Evolutionary conservation across 1,140 invertebrate genomes (phyloP).

Genomic region (Aphelinus atriplicis): DNA sequence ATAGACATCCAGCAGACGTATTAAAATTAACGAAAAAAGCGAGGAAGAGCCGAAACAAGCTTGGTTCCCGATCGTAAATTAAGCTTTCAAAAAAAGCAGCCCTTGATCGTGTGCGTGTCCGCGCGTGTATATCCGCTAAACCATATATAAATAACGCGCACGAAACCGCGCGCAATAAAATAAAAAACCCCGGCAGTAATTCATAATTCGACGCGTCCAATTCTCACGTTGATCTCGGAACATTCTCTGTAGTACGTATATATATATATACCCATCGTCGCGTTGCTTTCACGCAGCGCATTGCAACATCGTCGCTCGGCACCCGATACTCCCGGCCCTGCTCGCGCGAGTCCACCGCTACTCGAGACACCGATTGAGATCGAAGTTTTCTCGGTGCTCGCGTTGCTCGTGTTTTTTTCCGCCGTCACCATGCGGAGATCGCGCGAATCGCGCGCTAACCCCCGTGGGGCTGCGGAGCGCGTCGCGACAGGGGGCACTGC

Average conservation of each 20-base stretch:
- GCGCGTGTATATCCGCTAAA: constrained; percentile 20
- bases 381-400: neutral
- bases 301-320: neutral
- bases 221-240: constrained; percentile 37
- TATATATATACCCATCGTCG: neutral
- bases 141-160: constrained; percentile 36
- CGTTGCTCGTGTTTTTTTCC: neutral
- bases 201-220: constrained; percentile 42
- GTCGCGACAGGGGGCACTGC: constrained; percentile 63
- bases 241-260: constrained; percentile 23
- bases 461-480: constrained; percentile 63
- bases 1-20: constrained; percentile 30
- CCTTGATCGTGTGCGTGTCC: constrained; percentile 9
- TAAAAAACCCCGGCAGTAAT: constrained; percentile 36
- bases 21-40: constrained; percentile 31
- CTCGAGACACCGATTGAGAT: constrained; percentile 14
- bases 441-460: constrained; percentile 64
- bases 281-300: neutral
- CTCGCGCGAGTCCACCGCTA: neutral
- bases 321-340: neutral
- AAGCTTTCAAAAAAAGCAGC: constrained; percentile 36
- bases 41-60: constrained; percentile 2
- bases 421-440: neutral
- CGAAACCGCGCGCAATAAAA: constrained; percentile 33
- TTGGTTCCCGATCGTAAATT: constrained; percentile 31